Evolutionary conservation across 1,140 invertebrate species (phyloP), one percentile per base, ranked within the genome.

Genomic region (Lordiphosa clarofinis): DNA sequence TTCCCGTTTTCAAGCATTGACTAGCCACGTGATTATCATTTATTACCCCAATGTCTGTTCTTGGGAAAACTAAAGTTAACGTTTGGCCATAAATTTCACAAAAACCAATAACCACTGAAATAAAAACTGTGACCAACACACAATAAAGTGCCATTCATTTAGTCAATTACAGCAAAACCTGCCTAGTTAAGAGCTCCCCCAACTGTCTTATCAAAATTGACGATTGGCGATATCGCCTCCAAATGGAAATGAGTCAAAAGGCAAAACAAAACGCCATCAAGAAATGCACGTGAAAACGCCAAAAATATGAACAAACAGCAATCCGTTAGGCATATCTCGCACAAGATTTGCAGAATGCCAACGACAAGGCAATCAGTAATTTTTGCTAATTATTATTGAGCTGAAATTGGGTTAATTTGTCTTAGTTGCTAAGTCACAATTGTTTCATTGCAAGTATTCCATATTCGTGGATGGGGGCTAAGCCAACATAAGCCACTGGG

Each of bases 401-500:
- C 37, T 24, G 39, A 31, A 24, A 33, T 54, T 46, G 52, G 24
- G 52, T 54, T 54, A 24, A 54, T 54, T 54, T 54, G 37, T 54
- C 52, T 54, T 42, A 54, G 52, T 54, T 40, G 21, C 13, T 52
- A 52, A 52, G 49, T 52, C 36, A 38, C 36, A 52, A 52, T 52
- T 52, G 36, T 38, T 52, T 37, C 33, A 52, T 52, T 36, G 33
- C 49, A 37, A 46, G 43, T 46, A 33, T 31, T 31, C 28, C 28
- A 31, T 28, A 12, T 46, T 11, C 33, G 31, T 37, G 37, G 12
- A 38, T 10, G 19, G 37, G 15, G 49, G 19, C 36, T 52, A 52
- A 52, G 49, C 49, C 49, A 38, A 52, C 33, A 52, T 52, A 52
- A 52, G 49, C 49, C 49, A 38, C 10, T 24, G 13, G 21, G 11